Evolutionary conservation across 1,140 invertebrate genomes (phyloP), one percentile per base, ranked within the genome.

Genomic region (Pantala flavescens): DNA sequence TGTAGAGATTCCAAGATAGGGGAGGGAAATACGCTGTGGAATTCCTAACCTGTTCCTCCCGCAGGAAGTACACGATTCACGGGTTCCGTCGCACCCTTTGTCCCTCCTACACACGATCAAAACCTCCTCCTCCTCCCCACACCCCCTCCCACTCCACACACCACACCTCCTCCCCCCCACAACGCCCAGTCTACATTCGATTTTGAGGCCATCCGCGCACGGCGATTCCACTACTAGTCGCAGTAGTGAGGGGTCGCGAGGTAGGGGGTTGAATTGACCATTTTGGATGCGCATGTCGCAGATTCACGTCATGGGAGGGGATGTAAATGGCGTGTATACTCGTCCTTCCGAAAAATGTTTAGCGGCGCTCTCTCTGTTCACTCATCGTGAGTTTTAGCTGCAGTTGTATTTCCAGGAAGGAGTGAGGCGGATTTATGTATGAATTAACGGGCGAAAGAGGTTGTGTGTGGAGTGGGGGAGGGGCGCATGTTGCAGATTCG

Each of bases 51-150:
- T 21, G 49, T 36, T 12, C 49, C 49, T 63, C 49, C 49, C n/a
- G n/a, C 49, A 63, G 49, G 49, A 63, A 63, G 49, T 63, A 63
- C 49, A 63, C 49, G 49, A 63, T 19, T 63, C 49, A 63, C n/a
- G 49, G 49, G 49, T 63, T 63, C 49, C 49, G 49, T 21, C 49
- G 49, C 49, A 63, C 49, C 49, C 49, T 7, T 63, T 63, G 49
- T 63, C 49, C 49, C 49, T 63, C 5, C 49, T 63, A 63, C 49
- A 19, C 49, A 16, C n/a, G 16, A 16, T 63, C 49, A 3, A 63
- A 63, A 3, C 49, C 49, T 49, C 49, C 49, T 12, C n/a, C 49
- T 63, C 2, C n/a, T 12, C 16, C 49, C 12, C 49, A 14, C 49
- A 19, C n/a, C 2, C 1, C 49, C 9, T 3, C 49, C 49, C 49